Evolutionary conservation across 1,140 invertebrate genomes (phyloP).

Genomic region (Eumeta japonica): DNA sequence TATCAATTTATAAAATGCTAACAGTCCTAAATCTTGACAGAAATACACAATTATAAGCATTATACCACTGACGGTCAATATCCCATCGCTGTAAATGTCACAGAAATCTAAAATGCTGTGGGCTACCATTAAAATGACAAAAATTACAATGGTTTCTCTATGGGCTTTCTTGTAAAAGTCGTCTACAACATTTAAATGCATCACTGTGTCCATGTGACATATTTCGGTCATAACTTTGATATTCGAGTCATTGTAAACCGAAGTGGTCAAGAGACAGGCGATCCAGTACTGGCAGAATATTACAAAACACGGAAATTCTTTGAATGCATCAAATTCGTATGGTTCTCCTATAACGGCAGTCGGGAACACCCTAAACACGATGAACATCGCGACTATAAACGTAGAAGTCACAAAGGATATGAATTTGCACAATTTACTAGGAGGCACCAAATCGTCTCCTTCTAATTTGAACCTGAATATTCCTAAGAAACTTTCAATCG

Average conservation of each 20-base stretch:
- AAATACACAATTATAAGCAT: slow-evolving; percentile 18
- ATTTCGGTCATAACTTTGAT: slow-evolving; percentile 19
- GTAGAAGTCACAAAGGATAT: slow-evolving; percentile 6
- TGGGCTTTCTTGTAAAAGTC: slow-evolving; percentile 19
- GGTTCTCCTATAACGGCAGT: not conserved
- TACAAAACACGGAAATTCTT: slow-evolving; percentile 18
- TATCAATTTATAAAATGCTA: slow-evolving; percentile 25
- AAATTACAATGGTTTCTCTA: slow-evolving; percentile 6
- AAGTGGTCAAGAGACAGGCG: slow-evolving; percentile 13
- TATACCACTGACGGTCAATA: slow-evolving; percentile 6
- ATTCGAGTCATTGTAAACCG: slow-evolving; percentile 13
- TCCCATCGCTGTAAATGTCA: slow-evolving; percentile 9
- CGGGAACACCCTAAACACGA: slow-evolving; percentile 3
- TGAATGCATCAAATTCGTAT: slow-evolving; percentile 12
- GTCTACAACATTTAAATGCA: slow-evolving; percentile 16
- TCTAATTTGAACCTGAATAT: slow-evolving; percentile 19
- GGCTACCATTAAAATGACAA: slow-evolving; percentile 5
- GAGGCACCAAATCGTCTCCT: slow-evolving; percentile 9
- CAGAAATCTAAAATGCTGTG: slow-evolving; percentile 7
- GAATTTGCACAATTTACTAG: slow-evolving; percentile 11
- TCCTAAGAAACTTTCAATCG: slow-evolving; percentile 26
- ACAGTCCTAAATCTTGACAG: slow-evolving; percentile 23
- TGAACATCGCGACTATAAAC: slow-evolving; percentile 10
- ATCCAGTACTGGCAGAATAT: slow-evolving; percentile 19
- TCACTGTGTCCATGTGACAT: slow-evolving; percentile 16